phyloP scores from a whole-genome alignment of 2,113 vertebrate genomes.

The Tringa solitaria region DNA sequence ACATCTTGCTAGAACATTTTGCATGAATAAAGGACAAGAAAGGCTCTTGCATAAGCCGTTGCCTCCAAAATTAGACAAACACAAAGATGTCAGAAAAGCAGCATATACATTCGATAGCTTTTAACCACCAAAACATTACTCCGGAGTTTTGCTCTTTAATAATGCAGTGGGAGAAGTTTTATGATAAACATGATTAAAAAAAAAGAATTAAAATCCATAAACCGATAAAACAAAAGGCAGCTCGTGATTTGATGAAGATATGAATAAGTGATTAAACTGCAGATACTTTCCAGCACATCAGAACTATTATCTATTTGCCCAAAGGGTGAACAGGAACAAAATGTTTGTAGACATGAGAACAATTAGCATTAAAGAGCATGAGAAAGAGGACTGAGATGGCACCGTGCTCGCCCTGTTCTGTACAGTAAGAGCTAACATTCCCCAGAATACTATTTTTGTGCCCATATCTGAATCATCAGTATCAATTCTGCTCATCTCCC shows the following conservation, averaged over 20 bases:
- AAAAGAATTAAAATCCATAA: neutral
- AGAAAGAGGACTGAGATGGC: neutral
- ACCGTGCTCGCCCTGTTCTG: neutral
- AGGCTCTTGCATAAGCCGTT: neutral
- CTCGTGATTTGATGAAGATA: neutral
- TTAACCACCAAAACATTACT: neutral
- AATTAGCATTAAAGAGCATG: neutral
- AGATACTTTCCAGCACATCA: neutral
- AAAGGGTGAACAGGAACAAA: neutral
- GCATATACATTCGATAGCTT: rapidly evolving
- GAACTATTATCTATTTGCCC: neutral
- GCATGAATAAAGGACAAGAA: neutral
- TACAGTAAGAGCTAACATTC: neutral
- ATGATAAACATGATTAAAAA: neutral
- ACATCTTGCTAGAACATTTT: neutral
- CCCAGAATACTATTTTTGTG: neutral
- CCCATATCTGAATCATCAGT: neutral
- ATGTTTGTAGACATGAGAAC: neutral
- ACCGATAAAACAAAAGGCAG: neutral
- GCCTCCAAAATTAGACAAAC: neutral
- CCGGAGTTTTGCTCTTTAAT: neutral
- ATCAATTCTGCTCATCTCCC: neutral
- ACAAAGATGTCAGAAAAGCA: neutral
- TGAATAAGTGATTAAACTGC: neutral
- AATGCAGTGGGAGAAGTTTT: neutral